A percentile compares a stretch with the other conserved stretches of the same genome.
These are phyloP conservation scores for Brienomyrus longianalis DNA, from an alignment of 2,113 vertebrate genomes.

Conservation along the genomic window DNA sequence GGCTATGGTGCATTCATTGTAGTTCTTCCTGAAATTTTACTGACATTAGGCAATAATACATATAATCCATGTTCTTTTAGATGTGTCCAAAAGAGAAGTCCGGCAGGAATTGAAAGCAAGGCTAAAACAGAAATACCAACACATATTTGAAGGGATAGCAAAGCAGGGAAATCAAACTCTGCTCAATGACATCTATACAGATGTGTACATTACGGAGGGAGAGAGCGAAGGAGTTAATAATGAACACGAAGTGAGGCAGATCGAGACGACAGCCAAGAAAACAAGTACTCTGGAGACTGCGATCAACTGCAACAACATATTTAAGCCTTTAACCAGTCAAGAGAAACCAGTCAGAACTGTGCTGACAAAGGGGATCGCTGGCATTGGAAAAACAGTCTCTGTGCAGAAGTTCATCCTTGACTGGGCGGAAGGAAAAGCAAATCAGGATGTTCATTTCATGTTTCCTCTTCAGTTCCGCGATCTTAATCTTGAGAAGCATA, in stretches of 20 bases:
- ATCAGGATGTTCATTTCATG: neutral
- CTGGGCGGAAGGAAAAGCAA: neutral
- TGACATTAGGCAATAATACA: neutral
- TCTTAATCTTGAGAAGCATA: neutral
- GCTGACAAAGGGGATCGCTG: neutral
- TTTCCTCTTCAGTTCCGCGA: neutral
- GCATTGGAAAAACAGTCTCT: neutral
- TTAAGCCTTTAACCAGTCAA: neutral
- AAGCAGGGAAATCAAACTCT: neutral
- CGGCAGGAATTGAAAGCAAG: neutral
- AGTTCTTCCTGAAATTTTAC: neutral
- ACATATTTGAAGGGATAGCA: neutral
- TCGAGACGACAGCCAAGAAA: neutral
- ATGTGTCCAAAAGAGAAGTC: neutral
- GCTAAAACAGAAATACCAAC: neutral
- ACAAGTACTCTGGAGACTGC: neutral
- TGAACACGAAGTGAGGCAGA: neutral
- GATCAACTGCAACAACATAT: neutral
- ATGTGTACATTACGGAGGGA: neutral
- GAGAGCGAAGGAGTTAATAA: neutral
- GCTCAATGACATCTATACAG: neutral
- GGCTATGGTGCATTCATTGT: neutral
- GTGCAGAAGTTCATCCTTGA: neutral
- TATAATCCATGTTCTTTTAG: neutral
- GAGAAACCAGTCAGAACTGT: neutral